phyloP scores from a whole-genome alignment of 1,140 invertebrate species.

The Pseudobourletiella spinata region DNA sequence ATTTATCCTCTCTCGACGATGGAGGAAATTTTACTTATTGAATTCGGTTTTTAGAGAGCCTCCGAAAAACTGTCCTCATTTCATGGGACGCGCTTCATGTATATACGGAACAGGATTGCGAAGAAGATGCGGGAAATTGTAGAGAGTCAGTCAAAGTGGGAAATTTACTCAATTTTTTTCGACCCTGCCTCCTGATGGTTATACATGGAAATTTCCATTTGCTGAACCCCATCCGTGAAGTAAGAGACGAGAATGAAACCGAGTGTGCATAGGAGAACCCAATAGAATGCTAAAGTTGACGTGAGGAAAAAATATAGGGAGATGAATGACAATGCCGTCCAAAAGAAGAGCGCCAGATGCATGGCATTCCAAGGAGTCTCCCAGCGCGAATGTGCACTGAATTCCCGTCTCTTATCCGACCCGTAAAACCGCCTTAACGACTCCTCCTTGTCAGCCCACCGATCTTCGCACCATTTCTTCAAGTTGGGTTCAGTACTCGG shows the following conservation, averaged over 20 bases:
- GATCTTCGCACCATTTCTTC: conserved; percentile 56
- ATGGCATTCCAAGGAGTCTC: conserved; percentile 41
- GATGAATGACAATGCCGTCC: conserved; percentile 45
- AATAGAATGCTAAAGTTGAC: conserved; percentile 44
- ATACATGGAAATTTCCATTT: conserved; percentile 45
- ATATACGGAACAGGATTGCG: no score
- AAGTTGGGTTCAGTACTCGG: conserved; percentile 51
- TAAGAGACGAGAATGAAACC: conserved; percentile 47
- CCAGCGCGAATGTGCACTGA: conserved; percentile 32
- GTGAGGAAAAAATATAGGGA: conserved; percentile 43
- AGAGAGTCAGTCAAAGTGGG: no score
- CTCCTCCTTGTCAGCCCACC: conserved; percentile 50
- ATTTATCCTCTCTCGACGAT: no score
- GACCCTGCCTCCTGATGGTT: no score
- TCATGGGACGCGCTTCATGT: no score
- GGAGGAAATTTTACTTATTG: no score
- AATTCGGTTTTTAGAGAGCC: no score
- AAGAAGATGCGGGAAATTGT: no score
- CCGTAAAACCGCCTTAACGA: conserved; percentile 23
- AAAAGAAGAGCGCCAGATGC: conserved; percentile 48
- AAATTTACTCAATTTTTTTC: no score
- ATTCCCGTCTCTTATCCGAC: conserved; percentile 33
- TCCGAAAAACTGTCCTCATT: no score
- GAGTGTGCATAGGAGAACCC: conserved; percentile 44
- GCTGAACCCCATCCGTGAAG: conserved; percentile 47